Conservation (phyloP, 2,113 vertebrate species). For the Alethe castanea region DNA sequence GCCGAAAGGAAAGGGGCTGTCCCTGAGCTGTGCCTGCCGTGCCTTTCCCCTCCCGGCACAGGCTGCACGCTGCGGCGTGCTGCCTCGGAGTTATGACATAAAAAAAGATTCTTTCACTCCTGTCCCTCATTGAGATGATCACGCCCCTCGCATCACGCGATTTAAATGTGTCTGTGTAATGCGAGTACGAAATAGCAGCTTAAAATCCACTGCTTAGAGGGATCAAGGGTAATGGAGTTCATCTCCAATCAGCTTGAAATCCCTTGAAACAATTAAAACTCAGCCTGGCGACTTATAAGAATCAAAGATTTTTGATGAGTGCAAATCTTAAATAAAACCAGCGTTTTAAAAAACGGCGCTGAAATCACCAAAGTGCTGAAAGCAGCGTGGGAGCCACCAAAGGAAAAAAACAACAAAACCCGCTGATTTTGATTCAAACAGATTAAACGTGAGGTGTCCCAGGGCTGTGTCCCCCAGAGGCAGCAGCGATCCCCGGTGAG, state of each 20-base stretch:
- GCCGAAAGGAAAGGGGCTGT: background rate
- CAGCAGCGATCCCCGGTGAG: background rate
- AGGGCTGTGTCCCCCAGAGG: background rate
- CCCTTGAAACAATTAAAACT: background rate
- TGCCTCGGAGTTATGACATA: accelerated
- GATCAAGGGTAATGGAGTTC: background rate
- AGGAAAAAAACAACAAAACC: background rate
- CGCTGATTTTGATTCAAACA: accelerated
- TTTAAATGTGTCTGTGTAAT: background rate
- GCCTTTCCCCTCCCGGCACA: background rate
- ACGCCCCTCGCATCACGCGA: accelerated
- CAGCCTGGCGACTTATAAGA: background rate
- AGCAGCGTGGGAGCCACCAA: accelerated
- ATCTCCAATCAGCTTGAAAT: background rate
- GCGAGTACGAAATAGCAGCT: background rate
- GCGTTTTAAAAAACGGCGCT: accelerated
- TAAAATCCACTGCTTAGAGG: background rate
- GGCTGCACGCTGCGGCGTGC: background rate
- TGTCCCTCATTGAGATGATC: background rate
- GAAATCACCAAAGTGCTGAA: background rate
- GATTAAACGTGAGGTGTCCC: background rate
- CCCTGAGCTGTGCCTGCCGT: background rate
- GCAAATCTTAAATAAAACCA: background rate
- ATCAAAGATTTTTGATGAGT: background rate
- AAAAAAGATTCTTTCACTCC: background rate